Evolutionary conservation across 2,113 vertebrate species (phyloP), one percentile per base, ranked within the genome.

Genomic region (Xenopus tropicalis): DNA sequence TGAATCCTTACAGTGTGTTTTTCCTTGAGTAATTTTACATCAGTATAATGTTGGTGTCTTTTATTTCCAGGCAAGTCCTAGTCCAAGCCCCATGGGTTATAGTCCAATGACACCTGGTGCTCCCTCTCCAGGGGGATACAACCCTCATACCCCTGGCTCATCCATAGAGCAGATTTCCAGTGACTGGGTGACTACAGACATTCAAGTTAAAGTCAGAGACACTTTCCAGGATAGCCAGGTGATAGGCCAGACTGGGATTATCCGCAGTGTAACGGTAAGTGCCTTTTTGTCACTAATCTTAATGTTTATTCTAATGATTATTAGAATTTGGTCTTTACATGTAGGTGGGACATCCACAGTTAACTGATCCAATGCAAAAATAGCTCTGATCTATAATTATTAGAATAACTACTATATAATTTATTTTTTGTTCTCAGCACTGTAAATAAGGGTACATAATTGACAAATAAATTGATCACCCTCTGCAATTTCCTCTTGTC

Each of bases 61-160:
- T 71, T 75, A 37, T 48, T 44, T 42, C 56, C 72, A 97, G 95
- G 95, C 95, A 17, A 98, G 95, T 72, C 95, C 95, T 0, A 98
- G 95, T 58, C 95, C 95, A 0, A 97, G 95, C 56, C 96, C 96
- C 0, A 95, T 98, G 77, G 94, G 94, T 14, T 98, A 95, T 78
- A 98, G 96, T 67, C 96, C 96, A 2, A 98, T 98, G 96, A 98
- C 95, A 1, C 96, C 96, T 0, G 96, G 96, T 11, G 96, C 95
- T 0, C 95, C 96, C 6, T 98, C 96, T 23, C 96, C 96, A 1
- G 96, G 95, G 0, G 96, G 92, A 0, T 97, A 97, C 80, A 98
- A 98, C 82, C 95, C 95, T 0, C 95, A 98, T 83, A 96, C 95
- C 3, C 94, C 95, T 0, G 96, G 96, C 65, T 98, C 96, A 22